phyloP scores from a whole-genome alignment of 2,113 vertebrate species.

The Chaetorhynchus papuensis region DNA sequence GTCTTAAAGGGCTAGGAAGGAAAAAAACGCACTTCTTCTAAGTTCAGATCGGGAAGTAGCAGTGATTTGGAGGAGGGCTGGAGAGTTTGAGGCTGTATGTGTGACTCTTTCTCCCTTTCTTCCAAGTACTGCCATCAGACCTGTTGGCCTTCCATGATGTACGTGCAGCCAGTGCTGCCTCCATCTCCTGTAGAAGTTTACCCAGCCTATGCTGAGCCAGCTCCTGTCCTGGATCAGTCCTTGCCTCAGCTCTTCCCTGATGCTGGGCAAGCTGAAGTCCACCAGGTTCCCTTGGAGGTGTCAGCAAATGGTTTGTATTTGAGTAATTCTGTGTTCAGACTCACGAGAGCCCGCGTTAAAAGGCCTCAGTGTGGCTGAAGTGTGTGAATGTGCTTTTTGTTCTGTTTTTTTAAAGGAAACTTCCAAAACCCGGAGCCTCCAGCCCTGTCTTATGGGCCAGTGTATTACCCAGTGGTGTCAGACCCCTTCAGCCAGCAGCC shows the following conservation, averaged over 20 bases:
- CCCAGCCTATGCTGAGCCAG: slow-evolving; percentile 71
- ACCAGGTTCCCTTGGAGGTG: slow-evolving; percentile 65
- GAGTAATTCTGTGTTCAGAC: background rate
- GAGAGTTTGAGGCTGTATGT: background rate
- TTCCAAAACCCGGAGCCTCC: slow-evolving; percentile 70
- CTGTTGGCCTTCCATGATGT: slow-evolving; percentile 82
- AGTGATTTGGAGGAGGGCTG: background rate
- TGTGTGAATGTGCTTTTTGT: background rate
- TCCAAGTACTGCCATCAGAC: slow-evolving; percentile 87
- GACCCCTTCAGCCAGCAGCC: slow-evolving; percentile 76
- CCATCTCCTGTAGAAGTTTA: slow-evolving; percentile 71
- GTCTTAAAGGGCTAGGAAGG: background rate
- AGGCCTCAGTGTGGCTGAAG: background rate
- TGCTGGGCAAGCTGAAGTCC: slow-evolving; percentile 44
- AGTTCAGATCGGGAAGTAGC: background rate
- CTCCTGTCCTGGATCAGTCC: slow-evolving; percentile 64
- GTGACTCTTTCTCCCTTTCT: background rate
- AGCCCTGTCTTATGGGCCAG: slow-evolving; percentile 60
- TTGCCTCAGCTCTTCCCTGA: slow-evolving; percentile 75
- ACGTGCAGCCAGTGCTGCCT: slow-evolving; percentile 74
- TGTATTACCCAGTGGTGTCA: slow-evolving; percentile 79
- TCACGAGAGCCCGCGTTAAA: background rate
- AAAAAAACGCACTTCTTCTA: background rate
- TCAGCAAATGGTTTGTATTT: slow-evolving; percentile 69
- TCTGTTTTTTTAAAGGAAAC: slow-evolving; percentile 69